Conservation (phyloP, 2,113 vertebrate species). For the Coreoperca whiteheadi region DNA sequence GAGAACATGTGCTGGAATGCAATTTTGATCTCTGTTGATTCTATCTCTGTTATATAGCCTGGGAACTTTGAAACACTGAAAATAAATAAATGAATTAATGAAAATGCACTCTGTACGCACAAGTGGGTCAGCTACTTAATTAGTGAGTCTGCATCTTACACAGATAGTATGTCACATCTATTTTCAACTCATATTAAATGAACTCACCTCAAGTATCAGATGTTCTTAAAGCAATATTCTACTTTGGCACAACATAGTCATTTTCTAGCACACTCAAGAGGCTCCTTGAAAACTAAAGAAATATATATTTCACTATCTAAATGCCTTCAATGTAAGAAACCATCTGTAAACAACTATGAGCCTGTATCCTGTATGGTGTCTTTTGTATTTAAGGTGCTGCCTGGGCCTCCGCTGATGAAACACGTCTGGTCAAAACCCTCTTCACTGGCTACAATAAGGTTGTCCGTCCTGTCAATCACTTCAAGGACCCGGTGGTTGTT, state of each 20-base stretch:
- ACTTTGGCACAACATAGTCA: not conserved
- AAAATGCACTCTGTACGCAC: not conserved
- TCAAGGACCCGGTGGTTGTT: constrained; percentile 87
- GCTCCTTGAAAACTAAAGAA: not conserved
- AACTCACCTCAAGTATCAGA: constrained; percentile 34
- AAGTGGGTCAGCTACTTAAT: not conserved
- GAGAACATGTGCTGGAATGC: not conserved
- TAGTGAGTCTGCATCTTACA: not conserved
- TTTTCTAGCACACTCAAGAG: constrained; percentile 19
- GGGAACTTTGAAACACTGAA: not conserved
- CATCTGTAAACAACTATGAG: not conserved
- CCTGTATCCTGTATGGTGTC: not conserved
- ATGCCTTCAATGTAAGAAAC: not conserved
- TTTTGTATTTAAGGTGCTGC: constrained; percentile 64
- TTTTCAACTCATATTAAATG: constrained; percentile 48
- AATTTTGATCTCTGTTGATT: not conserved
- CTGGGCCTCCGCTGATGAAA: constrained; percentile 86
- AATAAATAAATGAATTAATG: not conserved
- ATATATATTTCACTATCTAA: not conserved
- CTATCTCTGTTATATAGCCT: not conserved
- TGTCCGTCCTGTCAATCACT: constrained; percentile 91
- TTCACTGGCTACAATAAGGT: constrained; percentile 92
- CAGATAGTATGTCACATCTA: constrained; percentile 32
- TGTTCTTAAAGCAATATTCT: constrained; percentile 46
- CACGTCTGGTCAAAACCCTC: constrained; percentile 86